phyloP scores from a whole-genome alignment of 2,888 invertebrate species.

The Blastobasis adustella region DNA sequence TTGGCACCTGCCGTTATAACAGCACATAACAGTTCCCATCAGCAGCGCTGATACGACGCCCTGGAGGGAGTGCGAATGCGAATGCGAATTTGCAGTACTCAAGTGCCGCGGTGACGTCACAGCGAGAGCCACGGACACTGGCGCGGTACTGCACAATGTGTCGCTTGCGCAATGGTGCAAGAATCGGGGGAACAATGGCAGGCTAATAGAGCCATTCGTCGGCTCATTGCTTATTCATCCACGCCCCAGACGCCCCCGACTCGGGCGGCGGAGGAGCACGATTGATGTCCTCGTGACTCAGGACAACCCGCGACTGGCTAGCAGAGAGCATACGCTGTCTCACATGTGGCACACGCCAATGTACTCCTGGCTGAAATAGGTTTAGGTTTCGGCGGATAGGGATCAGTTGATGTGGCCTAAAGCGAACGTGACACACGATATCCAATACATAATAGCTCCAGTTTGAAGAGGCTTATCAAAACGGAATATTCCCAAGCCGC shows the following conservation, averaged over 20 bases:
- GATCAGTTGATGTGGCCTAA: no score
- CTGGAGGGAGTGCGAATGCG: no score
- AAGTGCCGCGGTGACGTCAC: conserved; percentile 43
- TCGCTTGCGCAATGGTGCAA: conserved; percentile 63
- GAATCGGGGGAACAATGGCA: conserved; percentile 63
- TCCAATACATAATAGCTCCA: no score
- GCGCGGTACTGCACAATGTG: conserved; percentile 63
- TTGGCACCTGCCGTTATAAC: no score
- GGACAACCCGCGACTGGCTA: neutral
- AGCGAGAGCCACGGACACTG: conserved; percentile 48
- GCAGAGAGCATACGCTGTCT: neutral
- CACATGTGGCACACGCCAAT: no score
- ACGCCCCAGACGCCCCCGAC: conserved; percentile 67
- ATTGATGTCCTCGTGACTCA: conserved; percentile 53
- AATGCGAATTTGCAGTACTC: no score
- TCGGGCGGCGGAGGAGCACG: conserved; percentile 43
- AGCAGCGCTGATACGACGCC: no score
- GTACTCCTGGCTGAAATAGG: no score
- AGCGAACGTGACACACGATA: no score
- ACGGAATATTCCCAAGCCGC: conserved; percentile 26
- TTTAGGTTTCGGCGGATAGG: no score
- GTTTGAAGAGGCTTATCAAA: neutral
- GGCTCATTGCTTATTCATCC: conserved; percentile 73
- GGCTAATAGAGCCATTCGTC: conserved; percentile 72
- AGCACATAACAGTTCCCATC: no score